These are phyloP conservation scores for Halisarca cf. caerulea DNA, from an alignment of 37 sponge, comb jelly and placozoan genomes.

Conservation along the genomic window DNA sequence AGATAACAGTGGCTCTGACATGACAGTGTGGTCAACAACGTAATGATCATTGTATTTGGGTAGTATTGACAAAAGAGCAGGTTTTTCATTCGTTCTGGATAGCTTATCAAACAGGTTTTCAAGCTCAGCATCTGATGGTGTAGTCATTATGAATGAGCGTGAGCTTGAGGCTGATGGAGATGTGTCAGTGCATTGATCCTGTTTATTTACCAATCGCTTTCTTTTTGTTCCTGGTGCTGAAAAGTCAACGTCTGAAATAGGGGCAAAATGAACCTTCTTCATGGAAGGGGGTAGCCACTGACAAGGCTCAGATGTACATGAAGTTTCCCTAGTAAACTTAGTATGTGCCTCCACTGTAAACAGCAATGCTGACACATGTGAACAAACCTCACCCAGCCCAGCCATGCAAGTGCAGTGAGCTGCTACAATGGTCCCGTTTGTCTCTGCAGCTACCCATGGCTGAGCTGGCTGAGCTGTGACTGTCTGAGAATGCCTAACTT, in stretches of 20 bases:
- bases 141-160: not conserved
- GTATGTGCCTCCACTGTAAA: slow-evolving; percentile 33
- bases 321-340: not conserved
- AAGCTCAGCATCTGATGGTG: slow-evolving; percentile 15
- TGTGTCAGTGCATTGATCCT: not conserved
- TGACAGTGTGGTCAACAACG: slow-evolving; percentile 14
- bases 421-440: slow-evolving; percentile 36
- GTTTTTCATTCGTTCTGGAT: not conserved
- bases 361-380: slow-evolving; percentile 37
- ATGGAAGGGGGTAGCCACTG: slow-evolving; percentile 18
- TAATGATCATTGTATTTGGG: slow-evolving; percentile 16
- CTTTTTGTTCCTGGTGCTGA: slow-evolving; percentile 10
- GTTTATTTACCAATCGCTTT: slow-evolving; percentile 16
- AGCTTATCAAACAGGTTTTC: not conserved
- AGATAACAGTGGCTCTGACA: slow-evolving; percentile 24
- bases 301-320: slow-evolving; percentile 22
- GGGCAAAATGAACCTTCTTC: slow-evolving; percentile 6
- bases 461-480: slow-evolving; percentile 17
- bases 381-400: slow-evolving; percentile 47
- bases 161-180: not conserved
- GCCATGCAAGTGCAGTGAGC: slow-evolving; percentile 60
- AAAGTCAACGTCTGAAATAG: slow-evolving; percentile 18
- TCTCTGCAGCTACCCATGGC: slow-evolving; percentile 29
- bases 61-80: slow-evolving; percentile 35
- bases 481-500: slow-evolving; percentile 21